Evolutionary conservation across 1,140 invertebrate species (phyloP), one percentile per base, ranked within the genome.

Genomic region (Drosophila setifemur): DNA sequence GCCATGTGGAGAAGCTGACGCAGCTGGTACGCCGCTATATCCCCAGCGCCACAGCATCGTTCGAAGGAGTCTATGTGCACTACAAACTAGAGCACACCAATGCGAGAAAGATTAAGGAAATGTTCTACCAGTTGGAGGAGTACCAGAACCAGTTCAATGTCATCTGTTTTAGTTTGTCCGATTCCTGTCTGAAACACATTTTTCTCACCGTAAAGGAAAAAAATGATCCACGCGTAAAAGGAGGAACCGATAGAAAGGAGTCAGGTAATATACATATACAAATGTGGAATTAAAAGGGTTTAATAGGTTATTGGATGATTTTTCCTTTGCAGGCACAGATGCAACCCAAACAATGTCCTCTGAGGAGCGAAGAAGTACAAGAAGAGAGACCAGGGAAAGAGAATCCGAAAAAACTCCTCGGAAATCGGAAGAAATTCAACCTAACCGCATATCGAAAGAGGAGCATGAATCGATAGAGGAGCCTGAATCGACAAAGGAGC

Each of bases 101-200:
- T 7, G 18, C 9, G 5, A 16, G 11, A 3, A 19, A 11, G n/a
- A 23, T 57, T 18, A 14, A 21, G 9, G 47, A 12, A 8, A 4
- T 81, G 9, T 64, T 63, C 5, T 31, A 18, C 0, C 33, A 60
- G 3, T 11, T 77, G 6, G 64, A 67, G 12, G 1, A 11, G 4
- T 11, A 21, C 8, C 16, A 28, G 16, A 28, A 16, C 3, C 8
- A 3, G 11, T 21, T 55, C 2, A 14, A 71, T 43, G 3, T 43
- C 1, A 12, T 64, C 53, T 96, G 94, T 82, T 97, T 96, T 89
- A 96, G 96, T 0, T 94, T 98, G 0, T 96, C 96, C 8, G 97
- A 97, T 95, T 97, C 96, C 4, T 97, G 96, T 1, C 89, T 98
- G 25, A 96, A 98, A 90, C 96, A 98, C 89, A 96, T 96, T 12